These are phyloP conservation scores for Coregonus suidteri DNA, from an alignment of 2,797 vertebrate species.

Conservation along the genomic window DNA sequence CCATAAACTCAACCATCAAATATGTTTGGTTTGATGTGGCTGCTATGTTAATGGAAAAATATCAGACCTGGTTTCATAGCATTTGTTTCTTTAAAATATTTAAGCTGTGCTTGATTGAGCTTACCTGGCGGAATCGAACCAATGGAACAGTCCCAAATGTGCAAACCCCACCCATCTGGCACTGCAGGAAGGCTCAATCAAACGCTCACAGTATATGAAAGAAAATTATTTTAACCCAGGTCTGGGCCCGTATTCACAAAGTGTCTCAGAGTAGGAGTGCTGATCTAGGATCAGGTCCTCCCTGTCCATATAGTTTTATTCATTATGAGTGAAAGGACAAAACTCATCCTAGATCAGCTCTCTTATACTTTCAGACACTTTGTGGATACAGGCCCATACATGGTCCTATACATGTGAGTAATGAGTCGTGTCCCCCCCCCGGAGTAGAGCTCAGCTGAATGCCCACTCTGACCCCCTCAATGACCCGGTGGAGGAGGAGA, in stretches of 20 bases:
- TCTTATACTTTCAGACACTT: too few relatives aligned
- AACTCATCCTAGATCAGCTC: too few relatives aligned
- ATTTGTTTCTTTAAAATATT: background rate
- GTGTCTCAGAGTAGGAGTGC: background rate
- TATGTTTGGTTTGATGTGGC: constrained; percentile 8
- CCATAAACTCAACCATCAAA: background rate
- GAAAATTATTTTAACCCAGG: background rate
- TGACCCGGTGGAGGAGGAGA: constrained; percentile 63
- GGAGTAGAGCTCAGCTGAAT: constrained; percentile 48
- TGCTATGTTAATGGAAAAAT: constrained; percentile 28
- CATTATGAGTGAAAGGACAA: too few relatives aligned
- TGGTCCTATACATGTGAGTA: constrained; percentile 40
- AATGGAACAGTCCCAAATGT: background rate
- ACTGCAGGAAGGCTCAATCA: background rate
- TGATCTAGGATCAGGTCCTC: background rate
- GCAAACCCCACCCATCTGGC: background rate
- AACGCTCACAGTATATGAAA: background rate
- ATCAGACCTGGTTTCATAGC: constrained; percentile 20
- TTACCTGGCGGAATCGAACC: background rate
- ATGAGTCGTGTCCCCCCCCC: constrained; percentile 34
- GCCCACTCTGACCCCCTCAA: constrained; percentile 63
- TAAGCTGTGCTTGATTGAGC: background rate
- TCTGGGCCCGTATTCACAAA: background rate
- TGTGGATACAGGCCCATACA: constrained; percentile 22
- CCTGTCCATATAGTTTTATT: constrained; percentile 17